phyloP scores from a whole-genome alignment of 2,888 invertebrate genomes.

The Stenotaenia linearis region DNA sequence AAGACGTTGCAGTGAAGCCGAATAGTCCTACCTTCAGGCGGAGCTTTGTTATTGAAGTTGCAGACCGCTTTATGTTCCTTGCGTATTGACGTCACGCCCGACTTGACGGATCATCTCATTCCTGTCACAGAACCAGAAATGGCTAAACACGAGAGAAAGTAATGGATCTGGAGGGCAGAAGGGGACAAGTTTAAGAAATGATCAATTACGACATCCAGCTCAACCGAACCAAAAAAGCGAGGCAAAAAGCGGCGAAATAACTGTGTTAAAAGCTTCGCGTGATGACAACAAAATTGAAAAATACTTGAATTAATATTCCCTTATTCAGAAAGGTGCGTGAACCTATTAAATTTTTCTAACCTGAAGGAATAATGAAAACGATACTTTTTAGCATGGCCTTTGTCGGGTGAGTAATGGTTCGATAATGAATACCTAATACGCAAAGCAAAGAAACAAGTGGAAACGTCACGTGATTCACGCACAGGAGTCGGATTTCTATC shows the following conservation, averaged over 20 bases:
- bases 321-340: too few species aligned
- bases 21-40: slow-evolving; percentile 5
- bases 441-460: background rate
- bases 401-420: slow-evolving; percentile 10
- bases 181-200: background rate
- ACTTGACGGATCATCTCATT: slow-evolving; percentile 6
- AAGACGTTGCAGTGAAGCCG: slow-evolving; percentile 1
- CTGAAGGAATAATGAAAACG: background rate
- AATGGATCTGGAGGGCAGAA: background rate
- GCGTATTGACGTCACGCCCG: background rate
- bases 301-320: too few species aligned
- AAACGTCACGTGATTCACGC: slow-evolving; percentile 16
- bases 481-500: background rate
- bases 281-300: too few species aligned
- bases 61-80: background rate
- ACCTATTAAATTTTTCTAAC: too few species aligned
- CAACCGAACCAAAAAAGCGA: background rate
- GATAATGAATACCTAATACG: slow-evolving; percentile 17
- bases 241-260: too few species aligned
- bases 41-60: slow-evolving; percentile 21
- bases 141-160: background rate
- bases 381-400: background rate
- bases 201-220: background rate
- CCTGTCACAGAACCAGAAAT: background rate
- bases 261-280: too few species aligned